Conservation (phyloP, 2,888 invertebrate species). For the Gymnocheta viridis region DNA sequence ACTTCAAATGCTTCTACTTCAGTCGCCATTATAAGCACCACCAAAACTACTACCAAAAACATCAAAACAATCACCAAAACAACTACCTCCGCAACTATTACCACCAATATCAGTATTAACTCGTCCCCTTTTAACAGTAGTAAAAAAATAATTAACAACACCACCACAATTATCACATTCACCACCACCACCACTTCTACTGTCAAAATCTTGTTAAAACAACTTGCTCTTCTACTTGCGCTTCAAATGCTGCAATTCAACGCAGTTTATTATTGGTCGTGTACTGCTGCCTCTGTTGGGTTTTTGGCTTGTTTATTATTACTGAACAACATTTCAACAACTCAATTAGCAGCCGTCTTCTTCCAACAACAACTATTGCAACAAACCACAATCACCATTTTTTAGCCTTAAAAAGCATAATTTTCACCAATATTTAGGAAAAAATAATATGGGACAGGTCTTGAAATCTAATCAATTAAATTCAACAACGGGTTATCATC, state of each 20-base stretch:
- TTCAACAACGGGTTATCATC: conserved; percentile 45
- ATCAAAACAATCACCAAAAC: conserved; percentile 70
- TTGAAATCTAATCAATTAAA: conserved; percentile 31
- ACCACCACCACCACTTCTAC: conserved; percentile 54
- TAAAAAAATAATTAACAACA: conserved; percentile 65
- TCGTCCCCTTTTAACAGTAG: conserved; percentile 65
- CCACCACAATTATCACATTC: conserved; percentile 63
- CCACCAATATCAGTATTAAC: conserved; percentile 55
- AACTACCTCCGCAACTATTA: conserved; percentile 56
- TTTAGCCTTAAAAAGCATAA: conserved; percentile 52
- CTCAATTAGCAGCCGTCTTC: conserved; percentile 60
- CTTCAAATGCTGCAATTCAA: conserved; percentile 56
- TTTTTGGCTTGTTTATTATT: conserved; percentile 64
- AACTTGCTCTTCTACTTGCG: conserved; percentile 56
- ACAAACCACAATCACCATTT: conserved; percentile 58
- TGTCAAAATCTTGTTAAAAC: conserved; percentile 51
- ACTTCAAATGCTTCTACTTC: conserved; percentile 69
- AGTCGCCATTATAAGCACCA: conserved; percentile 67
- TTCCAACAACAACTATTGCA: conserved; percentile 45
- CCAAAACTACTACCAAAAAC: conserved; percentile 67
- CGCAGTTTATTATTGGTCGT: conserved; percentile 61
- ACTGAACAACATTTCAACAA: conserved; percentile 63
- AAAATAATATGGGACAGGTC: conserved; percentile 26
- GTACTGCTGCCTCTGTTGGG: conserved; percentile 61
- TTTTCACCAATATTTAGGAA: conserved; percentile 53